A percentile compares a stretch with the other conserved stretches of the same genome.
phyloP scores from a whole-genome alignment of 2,113 vertebrate genomes.

The Rhynchomys soricoides region DNA sequence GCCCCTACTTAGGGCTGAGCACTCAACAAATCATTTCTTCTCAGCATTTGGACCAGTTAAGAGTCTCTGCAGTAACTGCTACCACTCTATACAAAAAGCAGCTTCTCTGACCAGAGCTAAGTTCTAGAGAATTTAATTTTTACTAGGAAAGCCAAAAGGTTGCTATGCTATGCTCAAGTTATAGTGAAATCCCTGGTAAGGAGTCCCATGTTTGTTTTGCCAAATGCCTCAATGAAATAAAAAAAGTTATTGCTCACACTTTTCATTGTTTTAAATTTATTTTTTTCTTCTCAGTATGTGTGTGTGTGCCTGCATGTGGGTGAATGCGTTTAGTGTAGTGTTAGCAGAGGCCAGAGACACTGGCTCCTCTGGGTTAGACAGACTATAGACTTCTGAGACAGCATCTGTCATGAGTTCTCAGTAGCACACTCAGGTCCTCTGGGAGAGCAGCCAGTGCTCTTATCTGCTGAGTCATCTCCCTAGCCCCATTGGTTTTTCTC shows the following conservation, averaged over 20 bases:
- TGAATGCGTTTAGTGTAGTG: background rate
- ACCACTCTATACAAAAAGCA: background rate
- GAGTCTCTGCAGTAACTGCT: background rate
- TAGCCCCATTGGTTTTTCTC: background rate
- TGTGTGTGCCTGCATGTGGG: background rate
- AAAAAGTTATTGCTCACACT: background rate
- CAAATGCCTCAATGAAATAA: background rate
- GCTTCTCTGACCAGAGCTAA: background rate
- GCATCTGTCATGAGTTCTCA: background rate
- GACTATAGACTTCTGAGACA: background rate
- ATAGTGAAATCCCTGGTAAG: background rate
- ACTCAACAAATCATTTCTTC: background rate
- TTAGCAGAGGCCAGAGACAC: background rate
- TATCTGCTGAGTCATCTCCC: background rate
- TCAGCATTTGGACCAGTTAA: background rate
- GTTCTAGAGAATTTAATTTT: constrained; percentile 18
- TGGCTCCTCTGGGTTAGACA: background rate
- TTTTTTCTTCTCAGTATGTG: background rate
- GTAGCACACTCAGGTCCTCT: background rate
- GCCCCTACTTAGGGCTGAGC: background rate
- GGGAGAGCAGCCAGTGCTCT: too few relatives aligned
- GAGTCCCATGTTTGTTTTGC: background rate
- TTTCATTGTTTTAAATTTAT: background rate
- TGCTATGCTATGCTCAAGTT: background rate
- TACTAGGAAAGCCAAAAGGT: background rate